phyloP scores from a whole-genome alignment of 1,140 invertebrate genomes.

The Zaprionus nigranus region DNA sequence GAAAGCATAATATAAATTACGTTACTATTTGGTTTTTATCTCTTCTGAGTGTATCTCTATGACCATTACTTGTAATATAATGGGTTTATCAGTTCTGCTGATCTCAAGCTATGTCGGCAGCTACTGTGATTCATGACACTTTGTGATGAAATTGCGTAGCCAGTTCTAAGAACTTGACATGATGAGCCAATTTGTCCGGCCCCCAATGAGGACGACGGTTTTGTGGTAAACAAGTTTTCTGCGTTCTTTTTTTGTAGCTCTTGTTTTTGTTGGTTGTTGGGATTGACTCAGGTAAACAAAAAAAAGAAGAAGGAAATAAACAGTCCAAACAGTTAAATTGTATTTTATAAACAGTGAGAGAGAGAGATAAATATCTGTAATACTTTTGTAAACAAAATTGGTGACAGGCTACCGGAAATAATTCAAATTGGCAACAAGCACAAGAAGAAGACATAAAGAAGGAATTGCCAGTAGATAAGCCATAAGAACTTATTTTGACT shows the following conservation, averaged over 20 bases:
- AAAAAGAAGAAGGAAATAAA: not conserved
- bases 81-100: not conserved
- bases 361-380: constrained; percentile 41
- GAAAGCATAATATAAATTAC: not conserved
- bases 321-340: constrained; percentile 1
- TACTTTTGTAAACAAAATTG: constrained; percentile 42
- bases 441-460: constrained; percentile 18
- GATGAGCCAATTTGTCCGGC: constrained; percentile 58
- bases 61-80: not conserved
- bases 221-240: constrained; percentile 70
- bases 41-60: not conserved
- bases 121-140: constrained; percentile 55
- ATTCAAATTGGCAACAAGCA: constrained; percentile 20
- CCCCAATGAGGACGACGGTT: constrained; percentile 39
- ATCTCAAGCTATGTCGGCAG: constrained; percentile 29
- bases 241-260: constrained; percentile 25
- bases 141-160: constrained; percentile 63
- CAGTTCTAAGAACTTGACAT: constrained; percentile 62
- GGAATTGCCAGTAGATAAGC: constrained; percentile 45
- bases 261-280: constrained; percentile 9
- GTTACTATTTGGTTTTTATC: not conserved
- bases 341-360: constrained; percentile 9
- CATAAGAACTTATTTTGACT: not conserved
- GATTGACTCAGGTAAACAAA: constrained; percentile 29
- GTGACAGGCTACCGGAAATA: constrained; percentile 60